These are phyloP conservation scores for Tetranychus piercei DNA, from an alignment of 2,888 invertebrate genomes.

Conservation along the genomic window DNA sequence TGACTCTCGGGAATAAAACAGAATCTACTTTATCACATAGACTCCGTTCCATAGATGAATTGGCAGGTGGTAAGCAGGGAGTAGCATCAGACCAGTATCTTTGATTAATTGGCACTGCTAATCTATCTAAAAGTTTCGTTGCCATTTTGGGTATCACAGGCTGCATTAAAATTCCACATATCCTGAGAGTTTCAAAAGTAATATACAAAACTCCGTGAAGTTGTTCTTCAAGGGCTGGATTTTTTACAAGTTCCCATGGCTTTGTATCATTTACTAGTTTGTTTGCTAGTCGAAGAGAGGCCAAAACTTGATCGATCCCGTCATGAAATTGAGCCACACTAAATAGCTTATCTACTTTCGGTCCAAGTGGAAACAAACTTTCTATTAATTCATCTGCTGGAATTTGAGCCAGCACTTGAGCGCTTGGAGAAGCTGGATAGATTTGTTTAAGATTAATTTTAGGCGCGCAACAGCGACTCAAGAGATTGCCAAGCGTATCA, in stretches of 20 bases:
- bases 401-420: slow-evolving; percentile 1
- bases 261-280: slow-evolving; percentile 62
- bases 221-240: slow-evolving; percentile 38
- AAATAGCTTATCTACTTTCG: slow-evolving; percentile 42
- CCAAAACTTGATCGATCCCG: slow-evolving; percentile 56
- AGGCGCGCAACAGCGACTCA: slow-evolving; percentile 55
- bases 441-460: slow-evolving; percentile 57
- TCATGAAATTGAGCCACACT: slow-evolving; percentile 58
- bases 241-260: slow-evolving; percentile 68
- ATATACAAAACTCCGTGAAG: slow-evolving; percentile 57
- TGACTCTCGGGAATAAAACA: background rate
- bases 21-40: background rate
- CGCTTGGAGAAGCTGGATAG: slow-evolving; percentile 43
- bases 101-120: slow-evolving; percentile 28
- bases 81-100: slow-evolving; percentile 18
- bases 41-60: background rate
- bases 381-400: slow-evolving; percentile 11
- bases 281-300: slow-evolving; percentile 57
- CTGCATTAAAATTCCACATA: slow-evolving; percentile 57
- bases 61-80: background rate
- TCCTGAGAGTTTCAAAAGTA: slow-evolving; percentile 62
- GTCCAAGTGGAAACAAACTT: background rate
- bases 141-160: slow-evolving; percentile 65
- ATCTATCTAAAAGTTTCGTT: slow-evolving; percentile 41
- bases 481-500: slow-evolving; percentile 74